Evolutionary conservation across 2,797 vertebrate genomes (phyloP), one percentile per base, ranked within the genome.

Genomic region (Denticeps clupeoides): DNA sequence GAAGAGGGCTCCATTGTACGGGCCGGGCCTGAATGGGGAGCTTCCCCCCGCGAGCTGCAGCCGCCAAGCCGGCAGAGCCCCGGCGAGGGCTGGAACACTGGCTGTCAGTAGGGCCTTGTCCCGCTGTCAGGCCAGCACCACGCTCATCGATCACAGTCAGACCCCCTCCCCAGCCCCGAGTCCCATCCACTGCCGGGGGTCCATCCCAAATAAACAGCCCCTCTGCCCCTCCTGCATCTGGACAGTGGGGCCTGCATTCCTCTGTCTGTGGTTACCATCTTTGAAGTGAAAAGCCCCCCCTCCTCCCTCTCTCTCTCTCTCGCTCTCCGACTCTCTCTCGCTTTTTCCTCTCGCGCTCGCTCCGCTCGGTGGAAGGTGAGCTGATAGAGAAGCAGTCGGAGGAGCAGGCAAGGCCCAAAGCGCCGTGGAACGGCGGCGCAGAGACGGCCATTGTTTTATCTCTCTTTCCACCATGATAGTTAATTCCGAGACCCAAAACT

Each of bases 181-280:
- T 63, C 63, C 43, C 59, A 63, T 65, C 63, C 69, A 68, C 69
- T 58, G 59, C 56, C 38, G 53, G 64, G 63, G 64, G 65, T 66
- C 63, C 57, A 68, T 55, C 63, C 64, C 65, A 75, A 79, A 69
- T 72, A 71, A 82, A 79, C 76, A 83, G 60, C 61, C 53, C 62
- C 48, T 28, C 59, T 60, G 53, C 42, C 54, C 45, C 40, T 49
- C 24, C 59, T 61, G 56, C 43, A 63, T 59, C 31, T 58, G 50
- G 58, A 62, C 33, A 37, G 51, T 24, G 55, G 71, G 63, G 67
- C 68, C 71, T 70, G 65, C 78, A 84, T 85, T 83, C 83, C 79
- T 81, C 63, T 57, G 72, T 73, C 70, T 78, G 73, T 77, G 74
- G 82, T 81, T 78, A 79, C 78, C 64, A 63, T 67, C 78, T 84